These are phyloP conservation scores for Gibbula magus DNA, from an alignment of 2,888 invertebrate species.

Conservation along the genomic window DNA sequence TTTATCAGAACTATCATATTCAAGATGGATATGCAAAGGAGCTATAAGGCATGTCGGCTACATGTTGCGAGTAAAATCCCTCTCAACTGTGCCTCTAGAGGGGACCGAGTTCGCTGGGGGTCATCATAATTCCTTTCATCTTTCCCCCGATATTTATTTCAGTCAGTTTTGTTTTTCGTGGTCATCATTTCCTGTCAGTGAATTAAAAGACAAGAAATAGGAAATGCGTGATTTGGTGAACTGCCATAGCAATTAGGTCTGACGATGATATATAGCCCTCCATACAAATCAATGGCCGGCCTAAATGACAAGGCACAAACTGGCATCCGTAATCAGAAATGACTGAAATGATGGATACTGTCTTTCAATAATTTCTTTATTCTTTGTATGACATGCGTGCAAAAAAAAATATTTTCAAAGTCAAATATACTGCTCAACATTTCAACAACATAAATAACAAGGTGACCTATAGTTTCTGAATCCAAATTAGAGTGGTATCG, in stretches of 20 bases:
- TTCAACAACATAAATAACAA: no score
- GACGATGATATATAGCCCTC: background rate
- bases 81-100: no score
- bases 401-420: no score
- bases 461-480: no score
- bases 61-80: no score
- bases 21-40: no score
- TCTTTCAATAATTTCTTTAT: no score
- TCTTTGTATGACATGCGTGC: no score
- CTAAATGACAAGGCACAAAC: background rate
- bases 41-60: no score
- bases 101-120: background rate
- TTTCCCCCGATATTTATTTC: background rate
- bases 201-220: background rate
- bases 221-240: background rate
- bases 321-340: background rate
- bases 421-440: no score
- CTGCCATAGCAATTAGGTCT: background rate
- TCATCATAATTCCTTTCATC: constrained; percentile 5
- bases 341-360: background rate
- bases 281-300: background rate
- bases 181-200: background rate
- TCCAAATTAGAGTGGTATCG: no score
- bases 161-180: background rate
- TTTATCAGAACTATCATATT: no score